Conservation (phyloP, 2,113 vertebrate genomes). For the Macrotus californicus region DNA sequence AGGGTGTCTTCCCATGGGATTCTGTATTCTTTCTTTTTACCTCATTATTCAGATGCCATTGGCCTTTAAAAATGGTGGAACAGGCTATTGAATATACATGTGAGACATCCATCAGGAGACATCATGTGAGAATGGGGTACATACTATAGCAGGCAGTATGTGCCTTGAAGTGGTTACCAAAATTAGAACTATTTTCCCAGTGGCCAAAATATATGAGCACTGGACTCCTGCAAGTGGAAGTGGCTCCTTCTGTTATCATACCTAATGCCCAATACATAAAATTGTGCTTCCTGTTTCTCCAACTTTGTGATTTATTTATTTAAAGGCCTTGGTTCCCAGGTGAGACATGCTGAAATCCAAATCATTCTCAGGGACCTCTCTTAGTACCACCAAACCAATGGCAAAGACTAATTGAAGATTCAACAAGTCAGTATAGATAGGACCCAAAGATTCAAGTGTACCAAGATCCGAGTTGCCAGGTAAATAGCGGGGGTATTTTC, state of each 20-base stretch:
- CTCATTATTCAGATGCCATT: neutral
- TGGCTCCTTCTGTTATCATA: neutral
- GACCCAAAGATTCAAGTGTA: neutral
- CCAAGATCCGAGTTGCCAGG: neutral
- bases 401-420: neutral
- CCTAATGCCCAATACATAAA: neutral
- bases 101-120: neutral
- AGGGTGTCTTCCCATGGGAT: neutral
- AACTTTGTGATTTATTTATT: neutral
- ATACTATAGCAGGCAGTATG: too few species aligned
- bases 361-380: neutral
- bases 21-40: neutral
- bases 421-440: accelerated
- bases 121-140: neutral
- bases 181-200: neutral
- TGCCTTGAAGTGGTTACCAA: neutral
- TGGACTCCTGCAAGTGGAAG: neutral
- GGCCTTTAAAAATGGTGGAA: neutral
- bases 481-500: neutral
- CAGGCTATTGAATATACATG: neutral
- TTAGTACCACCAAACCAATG: neutral
- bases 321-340: neutral
- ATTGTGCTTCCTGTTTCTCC: neutral
- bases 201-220: neutral
- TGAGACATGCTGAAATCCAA: neutral